Evolutionary conservation across 2,797 vertebrate species (phyloP), one percentile per base, ranked within the genome.

Genomic region (Chelon labrosus): DNA sequence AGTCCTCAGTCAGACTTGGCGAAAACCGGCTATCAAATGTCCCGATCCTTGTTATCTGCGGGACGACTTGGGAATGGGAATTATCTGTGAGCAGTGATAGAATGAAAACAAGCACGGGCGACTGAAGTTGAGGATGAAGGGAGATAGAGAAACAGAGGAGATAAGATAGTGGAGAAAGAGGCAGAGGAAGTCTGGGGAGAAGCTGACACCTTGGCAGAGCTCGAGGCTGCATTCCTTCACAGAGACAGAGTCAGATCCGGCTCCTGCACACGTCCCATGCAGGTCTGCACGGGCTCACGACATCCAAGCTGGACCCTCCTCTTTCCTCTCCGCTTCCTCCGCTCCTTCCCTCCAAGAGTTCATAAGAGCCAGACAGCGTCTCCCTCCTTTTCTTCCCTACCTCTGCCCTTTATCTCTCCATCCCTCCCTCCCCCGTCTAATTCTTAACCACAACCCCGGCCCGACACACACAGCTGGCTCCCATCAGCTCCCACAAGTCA

Each of bases 381-480:
- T 3, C 37, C 60, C 42, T 65, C 74, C 49, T 37, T 72, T 47
- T 56, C 60, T 54, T 64, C 35, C 67, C 31, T 47, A 51, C 61
- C 64, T 73, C 66, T 58, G 58, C 38, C 69, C 70, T 53, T 72
- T 58, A 72, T 70, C 69, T 17, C 51, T 78, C 55, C 73, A 74
- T 85, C 56, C 51, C 55, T 72, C 66, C 70, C 68, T 82, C 71
- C 72, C 55, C 69, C 73, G 58, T 68, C 56, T 49, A 16, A 64
- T 44, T 75, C 50, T 69, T 50, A 65, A 75, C 77, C 74, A 54
- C 74, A 82, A 82, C 51, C 65, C 52, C 47, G 77, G 54, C 79
- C 81, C 83, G 82, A 84, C 86, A 52, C 73, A 35, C 86, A 78
- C 91, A 89, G 88, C 87, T 92, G 89, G 85, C 77, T 89, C 75